Base-by-base conservation (phyloP, 1,140 invertebrate species). In the Macrosteles quadrilineatus region DNA sequence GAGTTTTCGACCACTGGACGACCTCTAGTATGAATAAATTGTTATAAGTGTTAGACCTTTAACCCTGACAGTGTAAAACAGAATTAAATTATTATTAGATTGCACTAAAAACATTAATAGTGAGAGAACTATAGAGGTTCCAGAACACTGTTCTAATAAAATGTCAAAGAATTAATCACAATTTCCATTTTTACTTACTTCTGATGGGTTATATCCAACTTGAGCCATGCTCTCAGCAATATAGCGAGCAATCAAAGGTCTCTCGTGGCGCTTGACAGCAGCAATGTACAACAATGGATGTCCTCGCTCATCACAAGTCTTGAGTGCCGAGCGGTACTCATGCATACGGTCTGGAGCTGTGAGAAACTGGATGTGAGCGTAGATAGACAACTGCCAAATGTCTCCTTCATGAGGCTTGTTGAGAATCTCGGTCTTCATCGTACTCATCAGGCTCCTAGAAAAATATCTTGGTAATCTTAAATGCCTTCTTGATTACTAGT, bases 221-320 rank as follows among this genome's bases (percentile, higher is more conserved):
- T 11, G 21, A 12, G 27, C 2, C 21, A 59, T 25, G 25, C 55
- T 59, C 27, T 59, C 55, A 29, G 55, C 55, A 6, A 59, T 29
- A n/a, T 59, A 59, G 55, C 55, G 55, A 29, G 55, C 55, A 59
- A 59, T 59, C 2, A 59, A 2, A 30, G 55, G 55, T 29, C 27
- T 59, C 21, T 59, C 27, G 27, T 27, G n/a, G 9, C 27, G 55
- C 27, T 59, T 2, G 9, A 59, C 55, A 30, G 55, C 55, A 59
- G 55, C 55, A 14, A 30, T 59, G n/a, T 59, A 59, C 6, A 59
- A 25, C 9, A 59, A 25, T 11, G 55, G 23, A 25, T 59, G 55
- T 27, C 21, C 21, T 1, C 9, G 25, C 27, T 59, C 55, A 59
- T 59, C 55, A 2, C 55, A 9, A 29, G 21, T 27, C 9, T 27